phyloP scores from a whole-genome alignment of 2,797 vertebrate genomes.

The Sus cebifrons region DNA sequence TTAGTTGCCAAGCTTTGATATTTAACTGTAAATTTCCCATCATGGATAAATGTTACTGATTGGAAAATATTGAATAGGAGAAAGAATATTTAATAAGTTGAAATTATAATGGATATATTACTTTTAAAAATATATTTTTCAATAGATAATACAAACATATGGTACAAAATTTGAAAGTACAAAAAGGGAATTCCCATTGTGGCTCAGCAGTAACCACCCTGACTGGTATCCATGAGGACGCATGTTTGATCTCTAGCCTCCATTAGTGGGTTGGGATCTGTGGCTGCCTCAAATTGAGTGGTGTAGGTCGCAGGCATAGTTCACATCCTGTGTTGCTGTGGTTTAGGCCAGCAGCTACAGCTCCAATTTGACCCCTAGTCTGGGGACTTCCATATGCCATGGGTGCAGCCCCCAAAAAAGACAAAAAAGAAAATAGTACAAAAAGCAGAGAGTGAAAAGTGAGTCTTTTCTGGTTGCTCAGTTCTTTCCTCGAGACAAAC shows the following conservation, averaged over 20 bases:
- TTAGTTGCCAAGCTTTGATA: constrained; percentile 41
- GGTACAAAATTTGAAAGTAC: neutral
- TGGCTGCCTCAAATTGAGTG: no score
- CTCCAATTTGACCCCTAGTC: no score
- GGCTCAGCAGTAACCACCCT: no score
- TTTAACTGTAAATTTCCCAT: constrained; percentile 41
- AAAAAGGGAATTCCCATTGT: neutral
- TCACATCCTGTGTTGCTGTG: no score
- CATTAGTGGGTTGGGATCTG: no score
- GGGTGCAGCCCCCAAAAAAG: no score
- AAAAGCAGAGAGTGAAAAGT: neutral
- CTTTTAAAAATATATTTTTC: constrained; percentile 38
- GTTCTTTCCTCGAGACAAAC: neutral
- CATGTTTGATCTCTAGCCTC: no score
- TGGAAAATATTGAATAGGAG: constrained; percentile 55
- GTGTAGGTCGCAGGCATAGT: no score
- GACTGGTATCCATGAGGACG: no score
- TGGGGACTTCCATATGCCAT: no score
- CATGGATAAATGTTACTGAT: constrained; percentile 14
- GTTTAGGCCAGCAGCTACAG: no score
- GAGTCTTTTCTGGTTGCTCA: neutral
- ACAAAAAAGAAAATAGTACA: no score
- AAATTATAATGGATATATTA: neutral
- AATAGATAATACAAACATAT: neutral
- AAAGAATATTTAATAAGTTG: constrained; percentile 49